Percentiles rank a stretch among this genome's conserved stretches.
phyloP scores from a whole-genome alignment of 1,140 invertebrate genomes.

The Dinothrombium tinctorium region DNA sequence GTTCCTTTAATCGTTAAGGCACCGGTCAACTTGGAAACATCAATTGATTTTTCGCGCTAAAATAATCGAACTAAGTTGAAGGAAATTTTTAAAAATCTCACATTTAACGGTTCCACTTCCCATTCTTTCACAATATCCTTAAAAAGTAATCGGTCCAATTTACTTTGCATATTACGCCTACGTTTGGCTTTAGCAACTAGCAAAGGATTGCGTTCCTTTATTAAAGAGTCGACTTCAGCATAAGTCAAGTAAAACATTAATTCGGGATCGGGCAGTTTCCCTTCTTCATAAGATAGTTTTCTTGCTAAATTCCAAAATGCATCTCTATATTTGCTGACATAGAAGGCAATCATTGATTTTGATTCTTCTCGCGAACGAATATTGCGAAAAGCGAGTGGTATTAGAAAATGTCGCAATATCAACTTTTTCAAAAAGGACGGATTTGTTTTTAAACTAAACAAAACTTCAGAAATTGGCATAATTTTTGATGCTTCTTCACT shows the following conservation, averaged over 20 bases:
- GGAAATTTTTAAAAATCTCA: background rate
- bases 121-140: slow-evolving; percentile 33
- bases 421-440: background rate
- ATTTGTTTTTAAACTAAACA: too few relatives aligned
- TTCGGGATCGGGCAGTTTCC: slow-evolving; percentile 34
- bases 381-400: slow-evolving; percentile 31
- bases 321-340: slow-evolving; percentile 32
- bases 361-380: slow-evolving; percentile 24
- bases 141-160: slow-evolving; percentile 33
- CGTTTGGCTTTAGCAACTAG: slow-evolving; percentile 37
- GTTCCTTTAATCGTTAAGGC: slow-evolving; percentile 29
- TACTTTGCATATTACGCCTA: slow-evolving; percentile 30
- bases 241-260: slow-evolving; percentile 43
- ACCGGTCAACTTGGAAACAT: slow-evolving; percentile 1
- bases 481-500: too few relatives aligned
- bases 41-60: background rate
- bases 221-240: slow-evolving; percentile 33
- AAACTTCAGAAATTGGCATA: background rate
- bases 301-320: slow-evolving; percentile 31
- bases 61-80: background rate
- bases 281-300: slow-evolving; percentile 29
- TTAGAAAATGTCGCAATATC: slow-evolving; percentile 23
- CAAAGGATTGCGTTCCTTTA: slow-evolving; percentile 28
- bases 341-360: slow-evolving; percentile 17
- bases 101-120: slow-evolving; percentile 3